phyloP scores from a whole-genome alignment of 2,113 vertebrate genomes.

The Telmatochromis sp. region DNA sequence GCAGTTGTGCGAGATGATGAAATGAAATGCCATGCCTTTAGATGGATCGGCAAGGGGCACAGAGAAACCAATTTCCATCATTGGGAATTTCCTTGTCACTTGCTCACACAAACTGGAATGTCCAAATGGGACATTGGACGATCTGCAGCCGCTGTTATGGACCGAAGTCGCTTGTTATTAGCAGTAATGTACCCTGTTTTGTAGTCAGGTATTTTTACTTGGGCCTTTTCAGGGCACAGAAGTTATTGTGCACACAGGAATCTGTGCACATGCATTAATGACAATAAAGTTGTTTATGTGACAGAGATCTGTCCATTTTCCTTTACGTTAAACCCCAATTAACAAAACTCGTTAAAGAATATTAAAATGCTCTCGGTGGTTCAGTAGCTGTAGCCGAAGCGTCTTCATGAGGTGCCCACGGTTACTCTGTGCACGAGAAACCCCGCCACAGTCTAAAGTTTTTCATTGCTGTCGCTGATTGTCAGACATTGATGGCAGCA shows the following conservation, averaged over 20 bases:
- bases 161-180: neutral
- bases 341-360: neutral
- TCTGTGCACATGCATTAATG: neutral
- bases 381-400: neutral
- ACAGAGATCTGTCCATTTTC: neutral
- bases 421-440: neutral
- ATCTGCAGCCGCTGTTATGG: neutral
- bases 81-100: neutral
- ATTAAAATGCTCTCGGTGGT: neutral
- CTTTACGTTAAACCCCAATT: neutral
- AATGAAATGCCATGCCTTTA: neutral
- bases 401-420: neutral
- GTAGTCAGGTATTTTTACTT: neutral
- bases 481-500: neutral
- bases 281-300: neutral
- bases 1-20: neutral
- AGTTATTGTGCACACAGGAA: neutral
- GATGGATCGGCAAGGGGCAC: neutral
- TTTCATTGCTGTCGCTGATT: neutral
- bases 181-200: neutral
- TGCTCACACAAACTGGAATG: neutral
- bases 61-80: neutral
- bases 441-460: neutral
- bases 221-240: neutral
- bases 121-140: neutral